A percentile compares a stretch with the other conserved stretches of the same genome.
Evolutionary conservation across 2,888 invertebrate species (phyloP).

Genomic region (Drosophila neonasuta): DNA sequence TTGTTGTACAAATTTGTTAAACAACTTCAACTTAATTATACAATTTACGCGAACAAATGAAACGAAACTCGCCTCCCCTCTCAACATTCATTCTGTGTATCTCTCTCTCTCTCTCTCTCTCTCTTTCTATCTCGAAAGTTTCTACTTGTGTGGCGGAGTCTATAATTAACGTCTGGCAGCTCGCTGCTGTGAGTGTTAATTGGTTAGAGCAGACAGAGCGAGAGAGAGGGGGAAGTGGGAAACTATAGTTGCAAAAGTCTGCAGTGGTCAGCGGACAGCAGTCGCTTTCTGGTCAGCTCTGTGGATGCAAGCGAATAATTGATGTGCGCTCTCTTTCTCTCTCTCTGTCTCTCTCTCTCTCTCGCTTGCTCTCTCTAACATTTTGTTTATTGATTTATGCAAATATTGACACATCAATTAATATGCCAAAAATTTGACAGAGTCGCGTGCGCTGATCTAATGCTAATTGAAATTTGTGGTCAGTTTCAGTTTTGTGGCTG

Average conservation of each 20-base stretch:
- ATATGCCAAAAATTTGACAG: conserved; percentile 48
- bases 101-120: background rate
- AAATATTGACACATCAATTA: conserved; percentile 68
- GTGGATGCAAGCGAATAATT: conserved; percentile 28
- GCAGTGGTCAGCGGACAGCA: conserved; percentile 16
- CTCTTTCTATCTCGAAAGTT: conserved; percentile 1
- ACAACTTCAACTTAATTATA: conserved; percentile 75
- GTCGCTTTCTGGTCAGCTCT: conserved; percentile 1
- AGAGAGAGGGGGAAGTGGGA: no score
- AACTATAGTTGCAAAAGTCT: conserved; percentile 2
- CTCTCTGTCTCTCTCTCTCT: no score
- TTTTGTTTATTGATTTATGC: conserved; percentile 58
- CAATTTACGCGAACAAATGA: conserved; percentile 68
- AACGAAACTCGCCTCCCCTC: conserved; percentile 32
- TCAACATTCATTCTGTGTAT: background rate
- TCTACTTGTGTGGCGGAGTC: conserved; percentile 38
- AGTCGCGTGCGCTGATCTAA: conserved; percentile 34
- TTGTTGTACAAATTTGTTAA: conserved; percentile 74
- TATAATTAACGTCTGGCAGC: conserved; percentile 67
- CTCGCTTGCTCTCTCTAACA: background rate
- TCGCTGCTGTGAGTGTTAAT: conserved; percentile 61
- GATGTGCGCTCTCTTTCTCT: background rate
- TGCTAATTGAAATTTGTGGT: conserved; percentile 66
- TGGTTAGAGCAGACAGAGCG: conserved; percentile 31
- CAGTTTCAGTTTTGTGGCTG: conserved; percentile 10